Percentiles rank a stretch among this genome's conserved stretches.
phyloP scores from a whole-genome alignment of 2,113 vertebrate species.

The Panthera tigris region DNA sequence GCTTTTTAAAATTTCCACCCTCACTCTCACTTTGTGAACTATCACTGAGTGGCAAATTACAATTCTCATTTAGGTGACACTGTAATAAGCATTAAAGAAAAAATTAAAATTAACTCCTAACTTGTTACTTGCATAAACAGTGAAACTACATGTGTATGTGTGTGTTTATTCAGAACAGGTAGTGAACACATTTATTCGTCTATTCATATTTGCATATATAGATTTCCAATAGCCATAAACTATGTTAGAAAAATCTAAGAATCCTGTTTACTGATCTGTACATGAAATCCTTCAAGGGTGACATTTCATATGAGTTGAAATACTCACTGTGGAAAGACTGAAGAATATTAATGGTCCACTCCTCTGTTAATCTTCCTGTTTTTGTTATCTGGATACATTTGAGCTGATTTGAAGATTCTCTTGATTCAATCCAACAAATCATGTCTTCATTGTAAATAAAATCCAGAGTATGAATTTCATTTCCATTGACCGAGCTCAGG shows the following conservation, averaged over 20 bases:
- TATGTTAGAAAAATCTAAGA: not conserved
- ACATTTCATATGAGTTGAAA: not conserved
- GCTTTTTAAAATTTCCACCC: not conserved
- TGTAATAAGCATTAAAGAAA: slow-evolving; percentile 1
- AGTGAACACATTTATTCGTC: not conserved
- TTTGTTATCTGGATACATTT: slow-evolving; percentile 89
- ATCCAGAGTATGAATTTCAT: slow-evolving; percentile 90
- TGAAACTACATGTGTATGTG: not conserved
- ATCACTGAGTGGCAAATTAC: not conserved
- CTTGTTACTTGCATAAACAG: not conserved
- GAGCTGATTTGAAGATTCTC: slow-evolving; percentile 89
- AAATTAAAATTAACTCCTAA: not conserved
- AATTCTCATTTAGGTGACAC: not conserved
- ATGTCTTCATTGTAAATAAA: slow-evolving; percentile 90
- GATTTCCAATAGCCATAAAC: not conserved
- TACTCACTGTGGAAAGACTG: slow-evolving; percentile 93
- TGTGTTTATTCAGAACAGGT: not conserved
- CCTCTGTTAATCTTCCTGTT: slow-evolving; percentile 86
- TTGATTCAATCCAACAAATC: slow-evolving; percentile 93
- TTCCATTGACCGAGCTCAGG: slow-evolving; percentile 84
- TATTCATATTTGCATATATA: not conserved
- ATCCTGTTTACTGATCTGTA: not conserved
- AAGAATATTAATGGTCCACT: slow-evolving; percentile 87
- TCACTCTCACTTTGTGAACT: not conserved
- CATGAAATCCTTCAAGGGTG: not conserved